These are phyloP conservation scores for Corvus moneduloides DNA, from an alignment of 2,113 vertebrate genomes.

Conservation along the genomic window DNA sequence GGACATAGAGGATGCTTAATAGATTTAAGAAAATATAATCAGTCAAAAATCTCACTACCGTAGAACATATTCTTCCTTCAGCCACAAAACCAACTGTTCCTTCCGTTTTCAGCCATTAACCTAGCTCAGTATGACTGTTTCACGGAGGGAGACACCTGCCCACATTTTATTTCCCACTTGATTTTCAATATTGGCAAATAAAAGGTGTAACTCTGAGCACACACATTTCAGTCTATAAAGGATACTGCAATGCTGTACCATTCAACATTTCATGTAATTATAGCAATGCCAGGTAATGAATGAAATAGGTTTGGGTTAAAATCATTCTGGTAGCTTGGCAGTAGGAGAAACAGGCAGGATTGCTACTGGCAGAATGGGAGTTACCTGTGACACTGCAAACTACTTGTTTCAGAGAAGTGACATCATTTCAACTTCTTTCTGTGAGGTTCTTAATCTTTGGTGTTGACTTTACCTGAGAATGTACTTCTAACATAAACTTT, in stretches of 20 bases:
- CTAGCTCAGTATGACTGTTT: not conserved
- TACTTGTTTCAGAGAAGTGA: not conserved
- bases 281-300: not conserved
- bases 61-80: not conserved
- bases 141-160: not conserved
- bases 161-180: not conserved
- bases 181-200: not conserved
- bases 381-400: not conserved
- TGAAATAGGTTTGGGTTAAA: not conserved
- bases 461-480: not conserved
- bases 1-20: not conserved
- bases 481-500: not conserved
- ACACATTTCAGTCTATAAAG: not conserved
- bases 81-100: not conserved
- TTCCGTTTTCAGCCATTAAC: not conserved
- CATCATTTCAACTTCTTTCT: not conserved
- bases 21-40: not conserved
- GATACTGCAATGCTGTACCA: not conserved
- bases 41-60: not conserved
- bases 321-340: not conserved
- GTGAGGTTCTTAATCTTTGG: not conserved
- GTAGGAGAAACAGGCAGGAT: not conserved
- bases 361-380: not conserved
- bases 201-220: not conserved
- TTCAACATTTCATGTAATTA: not conserved